phyloP scores from a whole-genome alignment of 2,888 invertebrate species.

The Chaetogeoica ovagalla region DNA sequence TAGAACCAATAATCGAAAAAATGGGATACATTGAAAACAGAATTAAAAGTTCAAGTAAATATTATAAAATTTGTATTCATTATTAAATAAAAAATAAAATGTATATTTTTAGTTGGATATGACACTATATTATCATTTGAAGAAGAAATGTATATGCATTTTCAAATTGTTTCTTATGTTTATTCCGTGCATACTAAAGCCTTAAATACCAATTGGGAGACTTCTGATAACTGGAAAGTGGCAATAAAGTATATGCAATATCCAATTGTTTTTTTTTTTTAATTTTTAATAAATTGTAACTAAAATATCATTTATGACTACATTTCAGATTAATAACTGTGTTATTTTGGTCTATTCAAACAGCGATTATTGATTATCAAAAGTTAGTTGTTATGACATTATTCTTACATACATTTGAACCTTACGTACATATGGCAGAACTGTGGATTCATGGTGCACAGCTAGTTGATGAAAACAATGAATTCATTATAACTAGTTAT shows the following conservation, averaged over 20 bases:
- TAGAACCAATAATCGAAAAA: slow-evolving; percentile 39
- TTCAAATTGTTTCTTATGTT: slow-evolving; percentile 41
- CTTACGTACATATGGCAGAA: slow-evolving; percentile 47
- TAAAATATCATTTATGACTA: not conserved
- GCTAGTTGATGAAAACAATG: slow-evolving; percentile 36
- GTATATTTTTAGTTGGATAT: slow-evolving; percentile 12
- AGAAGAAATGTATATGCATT: slow-evolving; percentile 44
- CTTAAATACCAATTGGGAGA: slow-evolving; percentile 35
- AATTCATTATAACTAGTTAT: slow-evolving; percentile 44
- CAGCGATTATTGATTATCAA: slow-evolving; percentile 36
- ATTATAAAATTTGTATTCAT: not conserved
- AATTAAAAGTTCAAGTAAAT: slow-evolving; percentile 32
- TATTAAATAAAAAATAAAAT: not conserved
- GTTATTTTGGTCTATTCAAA: slow-evolving; percentile 47
- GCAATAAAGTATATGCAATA: slow-evolving; percentile 30
- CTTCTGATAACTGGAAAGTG: slow-evolving; percentile 31
- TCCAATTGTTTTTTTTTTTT: not conserved
- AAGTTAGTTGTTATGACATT: slow-evolving; percentile 30
- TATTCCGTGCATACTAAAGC: slow-evolving; percentile 37
- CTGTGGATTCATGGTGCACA: slow-evolving; percentile 46
- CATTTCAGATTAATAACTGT: slow-evolving; percentile 47
- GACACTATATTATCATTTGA: slow-evolving; percentile 42
- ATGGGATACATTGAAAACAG: slow-evolving; percentile 36
- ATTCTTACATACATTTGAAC: slow-evolving; percentile 43
- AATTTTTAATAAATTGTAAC: not conserved